Evolutionary conservation across 2,888 invertebrate genomes (phyloP), one percentile per base, ranked within the genome.

Genomic region (Eugnorisma glareosa): DNA sequence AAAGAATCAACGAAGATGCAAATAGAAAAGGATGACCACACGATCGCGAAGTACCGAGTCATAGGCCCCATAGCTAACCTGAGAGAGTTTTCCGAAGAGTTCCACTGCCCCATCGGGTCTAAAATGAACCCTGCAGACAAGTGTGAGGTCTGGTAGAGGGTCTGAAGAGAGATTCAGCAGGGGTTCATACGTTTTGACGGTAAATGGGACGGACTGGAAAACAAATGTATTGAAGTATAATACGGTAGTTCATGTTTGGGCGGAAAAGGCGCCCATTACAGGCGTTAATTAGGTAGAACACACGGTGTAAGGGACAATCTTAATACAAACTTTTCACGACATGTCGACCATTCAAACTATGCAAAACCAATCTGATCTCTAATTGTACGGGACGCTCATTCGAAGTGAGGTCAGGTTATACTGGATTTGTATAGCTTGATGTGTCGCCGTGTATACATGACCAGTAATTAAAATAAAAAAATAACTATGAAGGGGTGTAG

Each of bases 11-110:
- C 97, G 0, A 97, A 98, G 85, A 97, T 99, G 90, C 98, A 99
- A 94, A 98, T 99, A 87, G 98, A 99, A 91, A 99, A 99, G 92
- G 99, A 99, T 93, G 98, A 99, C 37, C 99, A 99, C 93, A 98
- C 99, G 24, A 98, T 99, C 0, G 98, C 99, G 2, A 98, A 98
- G 90, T 99, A 98, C 93, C 97, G 99, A 82, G 99, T 99, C 0
- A 98, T 98, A 82, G 99, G 99, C 0, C 98, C 99, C 0, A 96
- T 99, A 73, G 98, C 98, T n/a, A 99, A 99, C 93, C 96, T 98
- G 83, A 97, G 96, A 67, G 99, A 99, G 92, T 99, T 99, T 92
- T 97, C 98, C 24, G 95, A 98, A 64, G 98, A 98, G 87, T 99
- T 99, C 92, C 95, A 97, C 37, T 99, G 99, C 91, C 97, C 97